A percentile compares a stretch with the other conserved stretches of the same genome.
phyloP scores from a whole-genome alignment of 2,888 invertebrate species.

The Noctua janthina region DNA sequence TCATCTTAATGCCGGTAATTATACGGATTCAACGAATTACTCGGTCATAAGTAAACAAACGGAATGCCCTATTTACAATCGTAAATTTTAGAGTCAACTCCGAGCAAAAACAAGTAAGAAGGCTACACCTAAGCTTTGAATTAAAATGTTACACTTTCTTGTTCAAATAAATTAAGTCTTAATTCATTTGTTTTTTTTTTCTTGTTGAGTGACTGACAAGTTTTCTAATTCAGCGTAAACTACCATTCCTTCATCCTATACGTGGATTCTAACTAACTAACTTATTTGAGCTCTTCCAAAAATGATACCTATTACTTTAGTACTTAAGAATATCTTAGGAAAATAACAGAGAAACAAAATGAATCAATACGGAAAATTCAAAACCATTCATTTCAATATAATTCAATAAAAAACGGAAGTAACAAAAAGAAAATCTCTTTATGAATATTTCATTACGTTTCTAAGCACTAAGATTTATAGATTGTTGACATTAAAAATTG shows the following conservation, averaged over 20 bases:
- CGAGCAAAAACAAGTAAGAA: slow-evolving; percentile 41
- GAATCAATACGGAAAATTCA: slow-evolving; percentile 29
- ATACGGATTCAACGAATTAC: slow-evolving; percentile 90
- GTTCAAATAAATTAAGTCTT: slow-evolving; percentile 11
- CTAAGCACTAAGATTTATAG: slow-evolving; percentile 79
- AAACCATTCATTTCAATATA: slow-evolving; percentile 48
- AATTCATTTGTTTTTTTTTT: slow-evolving; percentile 9
- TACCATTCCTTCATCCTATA: not conserved
- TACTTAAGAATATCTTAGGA: not conserved
- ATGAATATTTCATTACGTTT: slow-evolving; percentile 74
- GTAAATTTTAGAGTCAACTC: slow-evolving; percentile 82
- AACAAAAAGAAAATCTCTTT: slow-evolving; percentile 53
- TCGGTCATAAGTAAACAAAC: slow-evolving; percentile 90
- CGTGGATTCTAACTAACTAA: not conserved
- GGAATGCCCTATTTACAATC: slow-evolving; percentile 89
- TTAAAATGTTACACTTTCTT: slow-evolving; percentile 45
- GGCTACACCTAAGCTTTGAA: slow-evolving; percentile 46
- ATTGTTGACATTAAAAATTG: slow-evolving; percentile 83
- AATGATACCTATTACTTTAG: not conserved
- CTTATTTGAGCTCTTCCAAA: not conserved
- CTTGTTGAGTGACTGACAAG: not conserved
- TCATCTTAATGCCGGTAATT: slow-evolving; percentile 91
- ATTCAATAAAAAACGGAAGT: slow-evolving; percentile 43
- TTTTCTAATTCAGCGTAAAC: not conserved
- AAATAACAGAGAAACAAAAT: slow-evolving; percentile 3